phyloP scores from a whole-genome alignment of 2,113 vertebrate species.

The Pseudorasbora parva region DNA sequence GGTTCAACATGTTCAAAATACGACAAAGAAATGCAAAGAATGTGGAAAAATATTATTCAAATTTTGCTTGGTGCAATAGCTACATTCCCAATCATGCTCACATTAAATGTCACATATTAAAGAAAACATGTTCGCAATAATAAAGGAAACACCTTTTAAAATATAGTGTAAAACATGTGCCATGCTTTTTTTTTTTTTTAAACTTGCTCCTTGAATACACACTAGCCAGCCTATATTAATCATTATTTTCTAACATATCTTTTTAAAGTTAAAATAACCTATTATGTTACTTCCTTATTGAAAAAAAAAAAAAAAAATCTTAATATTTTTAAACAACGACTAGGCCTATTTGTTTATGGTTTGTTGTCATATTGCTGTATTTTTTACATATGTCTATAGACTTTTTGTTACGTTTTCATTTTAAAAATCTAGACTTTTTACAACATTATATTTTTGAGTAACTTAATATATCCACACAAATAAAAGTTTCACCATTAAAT shows the following conservation, averaged over 20 bases:
- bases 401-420: neutral
- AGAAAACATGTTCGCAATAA: no score
- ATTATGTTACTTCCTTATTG: no score
- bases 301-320: no score
- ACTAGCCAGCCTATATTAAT: neutral
- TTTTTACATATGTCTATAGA: neutral
- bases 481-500: no score
- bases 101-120: neutral
- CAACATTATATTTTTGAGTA: neutral
- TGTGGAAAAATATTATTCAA: neutral
- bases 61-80: neutral
- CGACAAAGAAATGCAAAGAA: neutral
- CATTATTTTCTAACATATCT: neutral
- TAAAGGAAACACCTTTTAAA: neutral
- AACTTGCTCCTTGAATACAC: neutral
- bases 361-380: no score
- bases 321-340: no score
- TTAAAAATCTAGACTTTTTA: neutral
- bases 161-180: neutral
- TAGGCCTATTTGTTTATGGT: no score
- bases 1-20: slow-evolving; percentile 31
- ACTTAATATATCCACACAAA: no score
- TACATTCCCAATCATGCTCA: neutral
- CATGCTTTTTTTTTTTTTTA: no score
- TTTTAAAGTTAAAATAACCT: no score